These are phyloP conservation scores for Palythoa caribaeorum DNA, from an alignment of 92 coral and sea anemone species.

Conservation along the genomic window DNA sequence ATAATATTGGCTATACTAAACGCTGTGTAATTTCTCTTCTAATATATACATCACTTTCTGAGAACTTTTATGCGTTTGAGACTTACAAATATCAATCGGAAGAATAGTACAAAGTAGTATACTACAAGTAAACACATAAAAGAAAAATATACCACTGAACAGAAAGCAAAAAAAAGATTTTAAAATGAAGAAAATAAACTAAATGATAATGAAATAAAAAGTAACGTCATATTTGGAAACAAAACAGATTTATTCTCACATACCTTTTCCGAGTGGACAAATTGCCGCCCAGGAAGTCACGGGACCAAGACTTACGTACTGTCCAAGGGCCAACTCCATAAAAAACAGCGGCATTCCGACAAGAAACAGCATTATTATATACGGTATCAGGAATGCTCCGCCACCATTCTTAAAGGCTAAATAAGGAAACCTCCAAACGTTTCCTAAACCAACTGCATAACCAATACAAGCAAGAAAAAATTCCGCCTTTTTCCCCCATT, in stretches of 20 bases:
- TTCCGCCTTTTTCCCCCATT: constrained; percentile 96
- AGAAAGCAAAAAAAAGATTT: not conserved
- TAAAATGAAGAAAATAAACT: not conserved
- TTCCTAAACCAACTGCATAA: constrained; percentile 97
- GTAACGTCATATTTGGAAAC: not conserved
- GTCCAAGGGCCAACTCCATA: constrained; percentile 98
- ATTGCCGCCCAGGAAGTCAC: constrained; percentile 99
- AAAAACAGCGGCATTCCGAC: constrained; percentile 99
- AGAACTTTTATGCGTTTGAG: no score
- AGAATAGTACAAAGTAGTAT: not conserved
- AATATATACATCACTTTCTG: not conserved
- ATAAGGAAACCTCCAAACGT: constrained; percentile 99
- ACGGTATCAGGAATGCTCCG: constrained; percentile 96
- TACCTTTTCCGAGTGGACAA: constrained; percentile 96
- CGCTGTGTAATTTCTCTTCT: not conserved
- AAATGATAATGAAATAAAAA: not conserved
- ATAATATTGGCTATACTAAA: constrained; percentile 31
- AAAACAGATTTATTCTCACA: constrained; percentile 1
- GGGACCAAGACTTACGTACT: constrained; percentile 93
- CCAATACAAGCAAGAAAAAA: constrained; percentile 97
- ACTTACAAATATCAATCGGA: not conserved
- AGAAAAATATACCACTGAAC: not conserved
- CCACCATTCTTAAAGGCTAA: constrained; percentile 97
- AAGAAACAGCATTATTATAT: constrained; percentile 87
- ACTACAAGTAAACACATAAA: not conserved